Evolutionary conservation across 2,113 vertebrate species (phyloP).

Genomic region (Corapipo altera): DNA sequence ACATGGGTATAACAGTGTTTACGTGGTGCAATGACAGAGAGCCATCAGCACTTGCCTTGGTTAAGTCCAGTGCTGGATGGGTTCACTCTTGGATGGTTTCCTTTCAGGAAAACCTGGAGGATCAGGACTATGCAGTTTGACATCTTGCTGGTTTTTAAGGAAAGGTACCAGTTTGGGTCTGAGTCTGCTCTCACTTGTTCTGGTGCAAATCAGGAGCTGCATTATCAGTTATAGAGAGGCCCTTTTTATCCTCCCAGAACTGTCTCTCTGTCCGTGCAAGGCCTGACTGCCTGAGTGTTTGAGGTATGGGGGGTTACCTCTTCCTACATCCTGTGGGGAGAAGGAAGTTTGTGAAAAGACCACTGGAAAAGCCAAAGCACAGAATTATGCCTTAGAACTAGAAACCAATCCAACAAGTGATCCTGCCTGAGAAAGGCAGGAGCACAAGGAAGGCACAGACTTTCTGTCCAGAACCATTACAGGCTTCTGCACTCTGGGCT

Average conservation of each 20-base stretch:
- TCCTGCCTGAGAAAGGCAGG: not conserved
- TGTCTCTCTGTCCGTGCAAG: not conserved
- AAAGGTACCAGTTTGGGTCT: not conserved
- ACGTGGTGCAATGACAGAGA: not conserved
- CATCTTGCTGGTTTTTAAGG: not conserved
- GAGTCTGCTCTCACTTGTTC: not conserved
- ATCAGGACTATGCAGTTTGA: not conserved
- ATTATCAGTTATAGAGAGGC: not conserved
- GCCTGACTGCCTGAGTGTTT: not conserved
- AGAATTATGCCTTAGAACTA: not conserved
- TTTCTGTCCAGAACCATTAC: conserved; percentile 1
- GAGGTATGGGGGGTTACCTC: not conserved
- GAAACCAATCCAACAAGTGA: not conserved
- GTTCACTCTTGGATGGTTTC: not conserved
- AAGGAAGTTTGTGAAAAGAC: not conserved
- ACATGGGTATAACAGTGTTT: not conserved
- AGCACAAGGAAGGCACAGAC: not conserved
- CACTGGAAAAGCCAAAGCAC: conserved; percentile 31
- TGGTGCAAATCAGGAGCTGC: not conserved
- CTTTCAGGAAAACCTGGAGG: not conserved
- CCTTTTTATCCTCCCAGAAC: not conserved
- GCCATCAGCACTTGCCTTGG: not conserved
- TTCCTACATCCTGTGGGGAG: not conserved
- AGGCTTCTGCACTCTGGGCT: not conserved
- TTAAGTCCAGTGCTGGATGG: not conserved